Evolutionary conservation across 2,888 invertebrate genomes (phyloP).

Genomic region (Ectemnius lituratus): DNA sequence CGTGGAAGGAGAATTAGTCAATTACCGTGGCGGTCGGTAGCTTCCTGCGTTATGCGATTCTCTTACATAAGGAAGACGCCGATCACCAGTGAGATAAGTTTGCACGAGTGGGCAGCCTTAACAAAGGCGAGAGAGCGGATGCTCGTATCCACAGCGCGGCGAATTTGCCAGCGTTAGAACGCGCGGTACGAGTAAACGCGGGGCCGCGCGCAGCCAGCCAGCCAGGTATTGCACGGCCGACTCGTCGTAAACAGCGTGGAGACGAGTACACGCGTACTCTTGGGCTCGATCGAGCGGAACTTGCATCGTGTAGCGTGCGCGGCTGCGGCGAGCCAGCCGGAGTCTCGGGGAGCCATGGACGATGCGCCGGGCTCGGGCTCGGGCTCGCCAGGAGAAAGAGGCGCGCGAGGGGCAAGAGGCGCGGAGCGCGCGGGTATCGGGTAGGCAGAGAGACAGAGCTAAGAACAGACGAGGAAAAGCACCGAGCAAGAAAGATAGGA

Average conservation of each 20-base stretch:
- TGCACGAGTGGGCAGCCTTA: background rate
- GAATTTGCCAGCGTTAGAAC: background rate
- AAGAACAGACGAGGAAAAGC: background rate
- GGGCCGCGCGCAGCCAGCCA: background rate
- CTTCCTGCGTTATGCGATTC: slow-evolving; percentile 9
- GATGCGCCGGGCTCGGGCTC: too few species aligned
- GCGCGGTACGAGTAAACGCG: background rate
- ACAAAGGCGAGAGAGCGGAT: background rate
- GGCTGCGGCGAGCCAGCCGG: background rate
- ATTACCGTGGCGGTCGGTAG: background rate
- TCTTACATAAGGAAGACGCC: slow-evolving; percentile 7
- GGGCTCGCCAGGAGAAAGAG: too few species aligned
- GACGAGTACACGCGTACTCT: too few species aligned
- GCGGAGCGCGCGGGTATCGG: slow-evolving; percentile 33
- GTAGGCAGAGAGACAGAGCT: slow-evolving; percentile 40
- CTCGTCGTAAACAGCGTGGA: too few species aligned
- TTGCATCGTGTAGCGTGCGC: slow-evolving; percentile 15
- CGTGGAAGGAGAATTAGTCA: background rate
- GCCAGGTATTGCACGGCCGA: too few species aligned
- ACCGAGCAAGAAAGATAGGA: slow-evolving; percentile 25
- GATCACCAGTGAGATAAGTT: slow-evolving; percentile 6
- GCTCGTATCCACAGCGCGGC: background rate
- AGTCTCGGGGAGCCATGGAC: too few species aligned
- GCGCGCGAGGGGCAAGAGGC: too few species aligned
- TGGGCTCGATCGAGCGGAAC: background rate